These are phyloP conservation scores for Noctuana brunneofusca DNA, from an alignment of 2,888 invertebrate genomes.

Conservation along the genomic window DNA sequence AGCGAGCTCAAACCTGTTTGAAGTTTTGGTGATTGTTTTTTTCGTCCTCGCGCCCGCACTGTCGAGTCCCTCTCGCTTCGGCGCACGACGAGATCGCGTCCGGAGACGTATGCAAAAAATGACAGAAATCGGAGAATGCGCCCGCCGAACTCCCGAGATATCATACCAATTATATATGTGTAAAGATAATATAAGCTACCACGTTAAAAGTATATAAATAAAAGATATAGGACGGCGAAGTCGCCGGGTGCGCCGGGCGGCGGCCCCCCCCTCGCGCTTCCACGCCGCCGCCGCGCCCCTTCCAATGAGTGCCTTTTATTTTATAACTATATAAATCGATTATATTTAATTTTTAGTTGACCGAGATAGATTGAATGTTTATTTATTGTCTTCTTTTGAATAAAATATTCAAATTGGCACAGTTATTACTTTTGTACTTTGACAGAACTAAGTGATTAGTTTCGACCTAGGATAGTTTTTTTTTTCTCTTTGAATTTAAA, in stretches of 20 bases:
- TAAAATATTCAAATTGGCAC: constrained; percentile 78
- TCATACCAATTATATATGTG: constrained; percentile 59
- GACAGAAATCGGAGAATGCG: constrained; percentile 57
- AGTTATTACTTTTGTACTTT: constrained; percentile 80
- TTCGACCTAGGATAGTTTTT: constrained; percentile 78
- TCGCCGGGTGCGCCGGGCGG: constrained; percentile 48
- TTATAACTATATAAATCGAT: constrained; percentile 73
- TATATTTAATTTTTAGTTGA: constrained; percentile 81
- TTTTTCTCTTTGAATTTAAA: constrained; percentile 81
- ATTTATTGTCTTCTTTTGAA: constrained; percentile 81
- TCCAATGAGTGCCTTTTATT: constrained; percentile 77
- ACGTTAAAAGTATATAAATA: constrained; percentile 54
- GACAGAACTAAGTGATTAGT: constrained; percentile 79
- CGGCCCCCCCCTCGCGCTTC: constrained; percentile 60
- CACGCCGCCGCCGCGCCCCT: constrained; percentile 54
- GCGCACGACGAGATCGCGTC: constrained; percentile 54
- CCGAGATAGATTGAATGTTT: constrained; percentile 79
- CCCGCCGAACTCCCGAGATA: constrained; percentile 68
- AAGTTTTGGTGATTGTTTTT: constrained; percentile 77
- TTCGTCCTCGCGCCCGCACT: constrained; percentile 61
- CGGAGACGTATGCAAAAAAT: constrained; percentile 61
- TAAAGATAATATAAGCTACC: constrained; percentile 54
- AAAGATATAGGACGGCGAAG: constrained; percentile 52
- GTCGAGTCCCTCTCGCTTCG: constrained; percentile 54
- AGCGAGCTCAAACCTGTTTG: constrained; percentile 72